Evolutionary conservation across 2,888 invertebrate genomes (phyloP).

Genomic region (Catonia carolina): DNA sequence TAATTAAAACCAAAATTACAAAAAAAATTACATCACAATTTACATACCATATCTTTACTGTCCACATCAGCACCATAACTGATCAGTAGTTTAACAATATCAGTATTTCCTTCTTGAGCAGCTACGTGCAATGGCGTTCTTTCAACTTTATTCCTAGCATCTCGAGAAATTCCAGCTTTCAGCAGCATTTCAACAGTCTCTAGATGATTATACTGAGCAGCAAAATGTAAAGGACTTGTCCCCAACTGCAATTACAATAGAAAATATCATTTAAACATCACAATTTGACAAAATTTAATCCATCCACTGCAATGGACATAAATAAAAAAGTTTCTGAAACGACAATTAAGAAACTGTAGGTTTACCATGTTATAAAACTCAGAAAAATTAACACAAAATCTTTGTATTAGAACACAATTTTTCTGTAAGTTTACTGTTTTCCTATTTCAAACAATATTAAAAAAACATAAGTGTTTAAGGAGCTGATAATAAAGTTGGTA

Average conservation of each 20-base stretch:
- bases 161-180: slow-evolving; percentile 78
- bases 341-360: too few species aligned
- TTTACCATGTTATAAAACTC: too few species aligned
- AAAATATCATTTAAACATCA: too few species aligned
- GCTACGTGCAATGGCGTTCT: slow-evolving; percentile 88
- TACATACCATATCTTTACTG: slow-evolving; percentile 65
- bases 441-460: too few species aligned
- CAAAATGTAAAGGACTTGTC: slow-evolving; percentile 82
- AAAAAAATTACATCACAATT: not conserved
- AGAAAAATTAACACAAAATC: too few species aligned
- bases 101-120: slow-evolving; percentile 72
- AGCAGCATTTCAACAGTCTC: slow-evolving; percentile 75
- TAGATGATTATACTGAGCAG: slow-evolving; percentile 71
- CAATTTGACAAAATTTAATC: too few species aligned
- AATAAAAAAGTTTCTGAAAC: too few species aligned
- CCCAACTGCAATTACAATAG: slow-evolving; percentile 60
- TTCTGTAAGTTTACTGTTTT: too few species aligned
- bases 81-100: slow-evolving; percentile 63
- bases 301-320: too few species aligned
- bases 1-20: not conserved
- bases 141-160: slow-evolving; percentile 87
- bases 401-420: too few species aligned
- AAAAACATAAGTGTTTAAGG: too few species aligned
- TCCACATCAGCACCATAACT: slow-evolving; percentile 65
- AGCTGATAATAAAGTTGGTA: too few species aligned